Conservation (phyloP, 2,888 invertebrate species). For the Chalcosyrphus nemorum region DNA sequence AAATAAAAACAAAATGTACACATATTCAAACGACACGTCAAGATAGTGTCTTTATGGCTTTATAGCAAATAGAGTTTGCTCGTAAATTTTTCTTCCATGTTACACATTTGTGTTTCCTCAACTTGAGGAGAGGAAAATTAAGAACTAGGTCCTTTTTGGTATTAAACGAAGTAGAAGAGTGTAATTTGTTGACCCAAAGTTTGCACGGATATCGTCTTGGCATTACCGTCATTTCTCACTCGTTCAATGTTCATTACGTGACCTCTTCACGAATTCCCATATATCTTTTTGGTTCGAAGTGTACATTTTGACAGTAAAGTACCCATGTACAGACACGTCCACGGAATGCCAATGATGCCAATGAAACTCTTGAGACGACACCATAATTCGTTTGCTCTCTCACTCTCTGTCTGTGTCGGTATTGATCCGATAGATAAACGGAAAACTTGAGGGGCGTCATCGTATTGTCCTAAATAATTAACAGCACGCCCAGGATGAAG, state of each 20-base stretch:
- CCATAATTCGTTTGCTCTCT: neutral
- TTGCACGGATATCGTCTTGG: slow-evolving; percentile 3
- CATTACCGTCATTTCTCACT: slow-evolving; percentile 44
- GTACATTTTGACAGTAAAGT: neutral
- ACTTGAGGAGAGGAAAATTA: neutral
- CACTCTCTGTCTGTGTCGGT: neutral
- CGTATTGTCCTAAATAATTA: slow-evolving; percentile 67
- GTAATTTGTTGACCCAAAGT: slow-evolving; percentile 18
- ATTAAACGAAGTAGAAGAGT: slow-evolving; percentile 13
- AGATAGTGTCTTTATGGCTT: neutral
- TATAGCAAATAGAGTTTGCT: neutral
- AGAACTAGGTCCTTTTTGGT: slow-evolving; percentile 10
- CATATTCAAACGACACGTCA: neutral
- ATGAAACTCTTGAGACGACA: slow-evolving; percentile 38
- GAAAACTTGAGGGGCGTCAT: slow-evolving; percentile 58
- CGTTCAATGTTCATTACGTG: slow-evolving; percentile 58
- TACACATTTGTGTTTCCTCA: neutral
- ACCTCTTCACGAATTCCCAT: slow-evolving; percentile 41
- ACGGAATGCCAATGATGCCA: slow-evolving; percentile 27
- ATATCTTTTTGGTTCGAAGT: neutral
- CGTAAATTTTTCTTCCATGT: neutral
- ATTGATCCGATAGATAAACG: slow-evolving; percentile 40
- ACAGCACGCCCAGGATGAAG: slow-evolving; percentile 27
- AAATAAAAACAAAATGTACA: neutral
- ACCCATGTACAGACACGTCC: neutral